phyloP scores from a whole-genome alignment of 2,113 vertebrate genomes.

The Argyrosomus japonicus region DNA sequence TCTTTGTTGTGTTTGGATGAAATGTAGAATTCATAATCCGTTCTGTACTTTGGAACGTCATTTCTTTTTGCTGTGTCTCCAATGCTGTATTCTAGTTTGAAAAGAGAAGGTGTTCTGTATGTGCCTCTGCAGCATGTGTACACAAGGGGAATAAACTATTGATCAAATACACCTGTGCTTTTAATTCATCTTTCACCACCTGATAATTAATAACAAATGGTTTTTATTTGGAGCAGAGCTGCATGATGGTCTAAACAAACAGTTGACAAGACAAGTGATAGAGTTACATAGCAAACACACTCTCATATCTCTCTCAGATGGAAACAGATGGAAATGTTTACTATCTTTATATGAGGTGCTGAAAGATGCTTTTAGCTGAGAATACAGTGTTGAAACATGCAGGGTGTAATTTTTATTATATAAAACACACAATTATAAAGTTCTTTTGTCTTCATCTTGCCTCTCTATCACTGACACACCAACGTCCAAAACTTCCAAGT shows the following conservation, averaged over 20 bases:
- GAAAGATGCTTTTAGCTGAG: not conserved
- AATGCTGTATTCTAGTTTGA: not conserved
- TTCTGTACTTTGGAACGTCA: not conserved
- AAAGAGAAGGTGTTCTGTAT: not conserved
- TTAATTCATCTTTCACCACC: constrained; percentile 36
- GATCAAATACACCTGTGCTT: constrained; percentile 7
- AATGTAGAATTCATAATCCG: not conserved
- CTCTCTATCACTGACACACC: not conserved
- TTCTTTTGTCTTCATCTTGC: not conserved
- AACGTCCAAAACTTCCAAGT: not conserved
- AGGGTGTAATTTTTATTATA: not conserved
- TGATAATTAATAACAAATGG: constrained; percentile 31
- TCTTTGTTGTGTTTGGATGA: not conserved
- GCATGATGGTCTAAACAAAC: constrained; percentile 16
- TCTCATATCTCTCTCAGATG: constrained; percentile 4
- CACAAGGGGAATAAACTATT: not conserved
- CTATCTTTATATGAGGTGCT: constrained; percentile 11
- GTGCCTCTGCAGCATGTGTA: not conserved
- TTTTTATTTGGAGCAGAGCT: constrained; percentile 6
- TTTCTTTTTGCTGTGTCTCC: not conserved
- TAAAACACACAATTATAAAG: not conserved
- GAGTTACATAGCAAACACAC: constrained; percentile 34
- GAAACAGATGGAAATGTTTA: constrained; percentile 47
- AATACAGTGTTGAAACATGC: not conserved
- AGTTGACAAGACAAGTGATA: constrained; percentile 2